Conservation (phyloP, 1,140 invertebrate genomes). For the Atopsyche davidsoni region DNA sequence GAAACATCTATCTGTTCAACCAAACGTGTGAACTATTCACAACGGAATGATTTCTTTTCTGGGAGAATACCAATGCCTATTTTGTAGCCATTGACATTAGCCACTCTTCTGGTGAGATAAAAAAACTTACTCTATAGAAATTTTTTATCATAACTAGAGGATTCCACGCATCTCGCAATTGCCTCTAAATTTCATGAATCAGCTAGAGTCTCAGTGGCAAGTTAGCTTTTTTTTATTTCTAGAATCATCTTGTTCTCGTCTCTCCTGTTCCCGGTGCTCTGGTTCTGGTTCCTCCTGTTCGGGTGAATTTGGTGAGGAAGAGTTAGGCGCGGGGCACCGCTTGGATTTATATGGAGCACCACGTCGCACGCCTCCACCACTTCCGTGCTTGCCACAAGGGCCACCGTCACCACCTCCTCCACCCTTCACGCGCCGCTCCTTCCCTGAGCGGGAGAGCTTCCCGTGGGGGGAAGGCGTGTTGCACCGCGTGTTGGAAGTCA, state of each 20-base stretch:
- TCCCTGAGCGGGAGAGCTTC: conserved; percentile 19
- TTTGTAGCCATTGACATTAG: too few relatives aligned
- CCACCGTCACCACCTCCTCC: not conserved
- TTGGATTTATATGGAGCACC: conserved; percentile 23
- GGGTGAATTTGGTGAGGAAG: conserved; percentile 1
- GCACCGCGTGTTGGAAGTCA: conserved; percentile 19
- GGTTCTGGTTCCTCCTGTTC: conserved; percentile 15
- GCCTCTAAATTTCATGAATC: too few relatives aligned
- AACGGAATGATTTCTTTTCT: too few relatives aligned
- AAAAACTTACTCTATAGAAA: too few relatives aligned
- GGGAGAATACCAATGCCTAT: too few relatives aligned
- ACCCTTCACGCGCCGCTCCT: not conserved
- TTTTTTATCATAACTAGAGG: too few relatives aligned
- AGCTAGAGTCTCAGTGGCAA: too few relatives aligned
- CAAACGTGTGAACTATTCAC: not conserved
- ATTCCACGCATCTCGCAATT: too few relatives aligned
- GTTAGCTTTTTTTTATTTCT: conserved; percentile 11
- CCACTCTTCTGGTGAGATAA: too few relatives aligned
- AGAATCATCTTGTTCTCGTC: conserved; percentile 32
- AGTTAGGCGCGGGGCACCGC: not conserved
- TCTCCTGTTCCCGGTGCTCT: conserved; percentile 31
- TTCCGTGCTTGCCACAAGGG: conserved; percentile 16
- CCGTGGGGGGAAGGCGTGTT: conserved; percentile 16
- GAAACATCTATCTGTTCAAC: too few relatives aligned
- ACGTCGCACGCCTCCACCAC: conserved; percentile 20